Evolutionary conservation across 2,797 vertebrate genomes (phyloP).

Genomic region (Chaenodraco wilsoni): DNA sequence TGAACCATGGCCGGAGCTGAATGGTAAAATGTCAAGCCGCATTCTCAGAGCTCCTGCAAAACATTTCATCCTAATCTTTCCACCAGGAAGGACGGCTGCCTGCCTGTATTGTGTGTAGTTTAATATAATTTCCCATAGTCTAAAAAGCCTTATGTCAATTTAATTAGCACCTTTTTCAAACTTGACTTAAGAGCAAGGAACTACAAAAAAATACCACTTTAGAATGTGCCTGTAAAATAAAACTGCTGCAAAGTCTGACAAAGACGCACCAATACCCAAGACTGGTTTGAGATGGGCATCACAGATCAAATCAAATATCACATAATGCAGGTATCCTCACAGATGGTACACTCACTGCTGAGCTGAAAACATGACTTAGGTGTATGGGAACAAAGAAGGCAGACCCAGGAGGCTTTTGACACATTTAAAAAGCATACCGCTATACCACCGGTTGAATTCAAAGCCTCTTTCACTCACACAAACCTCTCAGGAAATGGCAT

Average conservation of each 20-base stretch:
- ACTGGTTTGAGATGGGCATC: not conserved
- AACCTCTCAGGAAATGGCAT: conserved; percentile 22
- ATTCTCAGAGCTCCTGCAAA: conserved; percentile 14
- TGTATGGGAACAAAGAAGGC: conserved; percentile 3
- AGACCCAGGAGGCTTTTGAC: conserved; percentile 6
- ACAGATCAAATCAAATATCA: conserved; percentile 7
- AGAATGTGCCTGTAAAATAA: not conserved
- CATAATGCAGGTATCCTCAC: conserved; percentile 7
- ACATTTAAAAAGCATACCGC: conserved; percentile 21
- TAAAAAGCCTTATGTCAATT: not conserved
- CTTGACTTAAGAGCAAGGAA: not conserved
- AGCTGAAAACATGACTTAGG: conserved; percentile 19
- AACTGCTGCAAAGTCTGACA: not conserved
- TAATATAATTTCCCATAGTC: not conserved
- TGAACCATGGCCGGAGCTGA: conserved; percentile 14
- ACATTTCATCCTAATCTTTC: conserved; percentile 7
- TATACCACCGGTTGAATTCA: conserved; percentile 17
- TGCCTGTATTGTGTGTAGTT: not conserved
- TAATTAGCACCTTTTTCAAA: not conserved
- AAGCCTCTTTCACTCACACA: conserved; percentile 16
- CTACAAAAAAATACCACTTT: not conserved
- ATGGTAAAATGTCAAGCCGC: conserved; percentile 1
- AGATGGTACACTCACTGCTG: conserved; percentile 27
- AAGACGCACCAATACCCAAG: conserved; percentile 6
- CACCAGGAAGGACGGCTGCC: not conserved